A percentile compares a stretch with the other conserved stretches of the same genome.
phyloP scores from a whole-genome alignment of 2,888 invertebrate species.

The Campopleginae sp. region DNA sequence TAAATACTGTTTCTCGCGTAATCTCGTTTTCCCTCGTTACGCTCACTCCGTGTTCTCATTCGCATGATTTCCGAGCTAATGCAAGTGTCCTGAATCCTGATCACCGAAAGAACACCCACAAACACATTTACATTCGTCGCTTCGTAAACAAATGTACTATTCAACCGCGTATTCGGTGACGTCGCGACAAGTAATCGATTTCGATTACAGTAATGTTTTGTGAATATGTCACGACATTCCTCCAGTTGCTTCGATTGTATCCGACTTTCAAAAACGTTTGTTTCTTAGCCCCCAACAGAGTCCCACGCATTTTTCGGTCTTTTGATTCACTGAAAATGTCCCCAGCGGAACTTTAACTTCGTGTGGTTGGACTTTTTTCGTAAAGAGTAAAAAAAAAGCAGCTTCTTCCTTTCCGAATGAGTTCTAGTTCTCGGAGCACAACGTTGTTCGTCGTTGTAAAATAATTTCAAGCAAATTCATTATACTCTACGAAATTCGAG shows the following conservation, averaged over 20 bases:
- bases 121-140: constrained; percentile 17
- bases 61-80: constrained; percentile 47
- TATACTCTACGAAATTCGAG: no score
- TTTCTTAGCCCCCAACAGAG: background rate
- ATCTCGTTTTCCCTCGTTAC: constrained; percentile 64
- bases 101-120: constrained; percentile 7
- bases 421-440: no score
- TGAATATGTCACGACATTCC: background rate
- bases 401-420: no score
- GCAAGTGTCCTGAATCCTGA: constrained; percentile 40
- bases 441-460: no score
- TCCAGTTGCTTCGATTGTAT: background rate
- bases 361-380: background rate
- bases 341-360: background rate
- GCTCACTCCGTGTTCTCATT: constrained; percentile 57
- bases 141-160: background rate
- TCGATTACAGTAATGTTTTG: constrained; percentile 11
- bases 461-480: no score
- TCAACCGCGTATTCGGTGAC: background rate
- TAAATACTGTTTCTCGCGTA: constrained; percentile 52
- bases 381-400: no score
- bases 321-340: background rate
- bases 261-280: background rate
- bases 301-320: background rate
- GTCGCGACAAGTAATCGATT: constrained; percentile 22